Evolutionary conservation across 2,888 invertebrate genomes (phyloP), one percentile per base, ranked within the genome.

Genomic region (Diogma glabrata): DNA sequence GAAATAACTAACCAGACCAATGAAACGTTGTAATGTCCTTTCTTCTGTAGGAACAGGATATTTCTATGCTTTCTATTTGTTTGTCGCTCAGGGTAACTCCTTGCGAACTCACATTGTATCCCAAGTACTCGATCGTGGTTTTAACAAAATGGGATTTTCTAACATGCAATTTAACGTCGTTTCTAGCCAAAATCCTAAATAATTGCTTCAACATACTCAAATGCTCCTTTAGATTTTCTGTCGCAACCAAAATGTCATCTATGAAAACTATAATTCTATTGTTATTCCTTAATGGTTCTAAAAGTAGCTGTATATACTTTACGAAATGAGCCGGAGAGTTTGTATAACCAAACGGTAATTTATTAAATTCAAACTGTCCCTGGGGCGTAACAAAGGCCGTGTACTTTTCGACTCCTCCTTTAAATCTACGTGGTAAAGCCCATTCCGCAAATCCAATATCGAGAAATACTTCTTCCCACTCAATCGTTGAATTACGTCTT

Each of bases 321-420:
- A 38, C 38, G 20, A 38, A 38, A 38, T 38, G 38, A 3, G 19
- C 38, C 38, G 38, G 38, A 3, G 38, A 38, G 8, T 14, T 36
- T 14, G 33, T 36, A 36, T 36, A 5, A 3, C n/a, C 14, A 36
- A 36, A 36, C 17, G 36, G 36, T 9, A 38, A 38, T 17, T 38
- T 38, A 38, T 17, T 38, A 12, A 38, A 17, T 17, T 4, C 17
- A 17, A 17, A 17, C 38, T 38, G 17, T 2, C 19, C 19, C 19
- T 38, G 17, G 3, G 17, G 19, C 38, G 38, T 38, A 17, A 36
- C 36, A 36, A 54, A 50, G 12, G 54, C 51, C 17, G 52, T 53
- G 33, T 53, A 54, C 40, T 53, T 54, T 50, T 49, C 23, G 51
- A 55, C 17, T 53, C 52, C 49, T 50, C 46, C 22, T 40, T 43